Percentiles rank a stretch among this genome's conserved stretches.
Conservation (phyloP, 2,888 invertebrate genomes). For the Arrhopalites spinosus region DNA sequence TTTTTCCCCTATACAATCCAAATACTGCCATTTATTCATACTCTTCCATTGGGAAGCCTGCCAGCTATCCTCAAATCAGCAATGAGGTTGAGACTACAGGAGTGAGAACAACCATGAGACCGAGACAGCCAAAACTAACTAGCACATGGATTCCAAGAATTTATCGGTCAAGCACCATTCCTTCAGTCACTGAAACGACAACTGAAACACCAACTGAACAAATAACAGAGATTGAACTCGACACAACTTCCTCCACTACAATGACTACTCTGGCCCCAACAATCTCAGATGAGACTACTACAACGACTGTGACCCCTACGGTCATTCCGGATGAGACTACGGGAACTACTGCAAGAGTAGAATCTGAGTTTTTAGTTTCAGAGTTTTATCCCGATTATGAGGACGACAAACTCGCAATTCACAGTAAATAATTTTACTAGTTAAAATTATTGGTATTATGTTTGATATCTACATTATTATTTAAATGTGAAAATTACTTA, state of each 20-base stretch:
- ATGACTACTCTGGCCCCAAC: background rate
- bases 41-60: background rate
- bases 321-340: no score
- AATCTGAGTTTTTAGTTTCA: no score
- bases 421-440: no score
- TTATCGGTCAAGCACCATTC: background rate
- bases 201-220: no score
- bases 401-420: no score
- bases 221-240: background rate
- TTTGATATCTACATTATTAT: no score
- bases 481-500: no score
- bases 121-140: background rate
- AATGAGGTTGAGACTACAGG: no score
- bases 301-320: background rate
- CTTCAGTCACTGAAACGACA: background rate
- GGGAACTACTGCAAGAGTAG: no score
- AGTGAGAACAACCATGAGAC: background rate
- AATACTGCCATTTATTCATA: background rate
- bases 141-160: slow-evolving; percentile 8
- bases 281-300: background rate
- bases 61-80: no score
- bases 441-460: no score
- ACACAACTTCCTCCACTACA: background rate
- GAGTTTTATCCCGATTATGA: no score
- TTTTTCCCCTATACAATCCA: background rate